These are phyloP conservation scores for Stylophora pistillata DNA, from an alignment of 64 coral and sea anemone species.

Conservation along the genomic window DNA sequence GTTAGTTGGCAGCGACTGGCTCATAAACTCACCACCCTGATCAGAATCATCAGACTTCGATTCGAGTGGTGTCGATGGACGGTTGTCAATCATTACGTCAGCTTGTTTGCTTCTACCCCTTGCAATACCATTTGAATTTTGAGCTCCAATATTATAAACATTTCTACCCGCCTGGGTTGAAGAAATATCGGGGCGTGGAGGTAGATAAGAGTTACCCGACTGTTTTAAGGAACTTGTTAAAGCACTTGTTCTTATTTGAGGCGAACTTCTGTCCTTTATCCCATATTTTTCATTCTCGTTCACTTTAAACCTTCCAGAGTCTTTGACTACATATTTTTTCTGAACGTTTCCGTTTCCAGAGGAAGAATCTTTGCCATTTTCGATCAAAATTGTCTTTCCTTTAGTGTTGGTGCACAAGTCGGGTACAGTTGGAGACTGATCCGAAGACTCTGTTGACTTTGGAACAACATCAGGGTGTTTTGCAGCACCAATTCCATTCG, in stretches of 20 bases:
- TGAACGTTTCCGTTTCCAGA: background rate
- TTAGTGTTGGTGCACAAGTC: constrained; percentile 4
- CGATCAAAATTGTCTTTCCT: background rate
- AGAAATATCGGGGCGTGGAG: background rate
- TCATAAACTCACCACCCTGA: background rate
- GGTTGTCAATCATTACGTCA: background rate
- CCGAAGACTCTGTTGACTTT: background rate
- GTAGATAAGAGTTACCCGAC: constrained; percentile 4
- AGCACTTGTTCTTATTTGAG: constrained; percentile 68
- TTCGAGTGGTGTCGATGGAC: background rate
- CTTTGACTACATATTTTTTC: constrained; percentile 47
- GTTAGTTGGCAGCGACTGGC: constrained; percentile 7
- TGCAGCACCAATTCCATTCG: background rate
- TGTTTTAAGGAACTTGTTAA: constrained; percentile 69
- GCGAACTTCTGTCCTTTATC: background rate
- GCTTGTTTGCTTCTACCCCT: background rate
- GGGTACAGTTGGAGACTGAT: background rate
- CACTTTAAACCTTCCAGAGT: constrained; percentile 43
- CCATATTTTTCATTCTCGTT: background rate
- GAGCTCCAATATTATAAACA: background rate
- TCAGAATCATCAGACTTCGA: background rate
- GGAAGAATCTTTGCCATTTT: constrained; percentile 3
- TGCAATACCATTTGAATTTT: background rate
- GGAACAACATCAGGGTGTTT: constrained; percentile 20
- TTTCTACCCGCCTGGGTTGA: background rate